Conservation (phyloP, 2,888 invertebrate genomes). For the Hylaea fasciaria region DNA sequence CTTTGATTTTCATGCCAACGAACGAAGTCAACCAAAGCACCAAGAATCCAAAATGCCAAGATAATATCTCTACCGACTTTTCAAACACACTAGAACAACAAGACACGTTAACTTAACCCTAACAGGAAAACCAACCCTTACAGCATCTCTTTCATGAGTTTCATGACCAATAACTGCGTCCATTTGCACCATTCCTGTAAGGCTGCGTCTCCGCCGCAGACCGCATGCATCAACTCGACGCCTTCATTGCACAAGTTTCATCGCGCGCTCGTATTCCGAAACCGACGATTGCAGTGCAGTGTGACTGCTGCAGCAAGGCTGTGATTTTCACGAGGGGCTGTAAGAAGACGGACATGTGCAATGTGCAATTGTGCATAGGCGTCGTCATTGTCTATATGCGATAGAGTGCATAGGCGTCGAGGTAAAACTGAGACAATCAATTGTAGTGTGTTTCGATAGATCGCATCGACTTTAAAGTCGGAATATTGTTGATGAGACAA, state of each 20-base stretch:
- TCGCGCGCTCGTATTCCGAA: slow-evolving; percentile 44
- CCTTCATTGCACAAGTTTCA: slow-evolving; percentile 40
- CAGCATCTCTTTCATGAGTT: slow-evolving; percentile 26
- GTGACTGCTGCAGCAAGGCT: slow-evolving; percentile 16
- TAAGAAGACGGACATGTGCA: too few relatives aligned
- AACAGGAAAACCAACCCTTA: slow-evolving; percentile 5
- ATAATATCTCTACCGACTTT: not conserved
- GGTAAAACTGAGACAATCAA: too few relatives aligned
- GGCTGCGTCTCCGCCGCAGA: slow-evolving; percentile 45
- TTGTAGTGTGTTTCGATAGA: too few relatives aligned
- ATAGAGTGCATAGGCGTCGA: too few relatives aligned
- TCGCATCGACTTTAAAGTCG: too few relatives aligned
- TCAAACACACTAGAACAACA: not conserved
- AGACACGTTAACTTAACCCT: slow-evolving; percentile 2
- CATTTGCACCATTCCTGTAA: slow-evolving; percentile 12
- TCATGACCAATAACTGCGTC: slow-evolving; percentile 26
- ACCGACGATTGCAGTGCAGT: slow-evolving; percentile 50
- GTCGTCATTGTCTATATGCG: too few relatives aligned
- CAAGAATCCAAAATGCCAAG: too few relatives aligned
- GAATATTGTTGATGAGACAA: too few relatives aligned
- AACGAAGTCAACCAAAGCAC: too few relatives aligned
- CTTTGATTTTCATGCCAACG: too few relatives aligned
- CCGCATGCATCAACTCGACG: slow-evolving; percentile 63
- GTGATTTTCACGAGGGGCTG: not conserved
- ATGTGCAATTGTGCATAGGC: too few relatives aligned